Base-by-base conservation (phyloP, 92 coral and sea anemone species). In the Parazoanthus atlanticus region DNA sequence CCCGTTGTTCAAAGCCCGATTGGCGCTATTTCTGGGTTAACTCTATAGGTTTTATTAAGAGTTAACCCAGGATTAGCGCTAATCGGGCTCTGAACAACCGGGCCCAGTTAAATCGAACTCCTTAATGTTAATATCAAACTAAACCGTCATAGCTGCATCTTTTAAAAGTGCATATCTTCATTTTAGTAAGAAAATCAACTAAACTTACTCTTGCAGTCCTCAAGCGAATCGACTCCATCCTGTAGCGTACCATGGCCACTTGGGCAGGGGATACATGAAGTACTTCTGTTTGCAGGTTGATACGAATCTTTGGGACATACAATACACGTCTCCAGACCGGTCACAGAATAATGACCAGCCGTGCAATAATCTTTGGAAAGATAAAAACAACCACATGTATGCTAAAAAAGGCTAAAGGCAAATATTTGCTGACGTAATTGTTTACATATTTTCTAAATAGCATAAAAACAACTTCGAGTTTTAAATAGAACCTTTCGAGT, bases 221-320 rank as follows among this genome's bases (percentile, higher is more conserved):
- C 93, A 19, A 76, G 66, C 0, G 95, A 86, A 12, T 79, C 78
- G 17, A 90, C 88, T 25, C 94, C 93, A 34, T 86, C 82, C 16
- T 61, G 79, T 2, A 85, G 41, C 3, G 95, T 95, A 6, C 92
- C 92, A 21, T 90, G 88, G 17, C 96, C 98, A 33, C 88, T 74
- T 7, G 96, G 94, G 82, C 98, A 95, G 33, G 86, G 36, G 64
- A 89, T 36, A 88, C 98, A 94, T 32, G 88, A 79, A 43, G 95
- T 90, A 80, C 93, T 91, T 30, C 87, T 93, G 84, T 73, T 88
- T 72, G 88, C 66, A 8, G 94, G 86, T 81, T 95, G 98, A 74
- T 93, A 95, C 6, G 94, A 86, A 58, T 94, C 96, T 38, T 85
- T 81, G 16, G 98, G 92, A 67, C 98, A 95, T 8, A 93, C 94